Base-by-base conservation (phyloP, 1,140 invertebrate genomes). In the Steinernema feltiae region DNA sequence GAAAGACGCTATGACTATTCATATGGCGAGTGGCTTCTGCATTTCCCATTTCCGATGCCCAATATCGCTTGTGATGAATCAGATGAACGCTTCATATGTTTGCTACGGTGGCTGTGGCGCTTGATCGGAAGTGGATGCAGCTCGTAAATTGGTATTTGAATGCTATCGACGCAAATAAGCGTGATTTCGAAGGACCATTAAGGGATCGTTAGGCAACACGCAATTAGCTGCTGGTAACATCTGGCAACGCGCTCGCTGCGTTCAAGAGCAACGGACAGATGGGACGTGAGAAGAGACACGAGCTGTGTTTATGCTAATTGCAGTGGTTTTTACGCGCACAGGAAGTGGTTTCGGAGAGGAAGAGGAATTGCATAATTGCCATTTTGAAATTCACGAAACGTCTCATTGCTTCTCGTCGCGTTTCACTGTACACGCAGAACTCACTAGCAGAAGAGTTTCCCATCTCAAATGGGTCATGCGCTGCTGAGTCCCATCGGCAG, bases 181-280 rank as follows among this genome's bases (percentile, higher is more conserved):
- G 24, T 63, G 53, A 63, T 63, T 63, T 63, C 24, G 53, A 21
- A 63, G 53, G 24, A 3, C 53, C 53, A 63, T 63, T 63, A 63
- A 12, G 12, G 53, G 53, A n/a, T n/a, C n/a, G 53, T 63, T 63
- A 63, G 53, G 53, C 53, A 63, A 63, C 53, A 63, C 53, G 53
- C 53, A 63, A 63, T 63, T 63, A 63, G 53, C 53, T 63, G 53
- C 53, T 63, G 53, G 53, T 63, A 63, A 63, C 53, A 63, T 63
- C 53, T 63, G 53, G 53, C 53, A 63, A 15, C 24, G 53, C 24
- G n/a, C n/a, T n/a, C n/a, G n/a, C n/a, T n/a, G n/a, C n/a, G 53
- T 27, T 63, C 53, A 63, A 63, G 53, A 63, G 24, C 24, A 15
- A 21, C 15, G 24, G 53, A 63, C 53, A 63, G 53, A 63, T 63